Evolutionary conservation across 2,797 vertebrate species (phyloP), one percentile per base, ranked within the genome.

Genomic region (Eidolon dupreanum): DNA sequence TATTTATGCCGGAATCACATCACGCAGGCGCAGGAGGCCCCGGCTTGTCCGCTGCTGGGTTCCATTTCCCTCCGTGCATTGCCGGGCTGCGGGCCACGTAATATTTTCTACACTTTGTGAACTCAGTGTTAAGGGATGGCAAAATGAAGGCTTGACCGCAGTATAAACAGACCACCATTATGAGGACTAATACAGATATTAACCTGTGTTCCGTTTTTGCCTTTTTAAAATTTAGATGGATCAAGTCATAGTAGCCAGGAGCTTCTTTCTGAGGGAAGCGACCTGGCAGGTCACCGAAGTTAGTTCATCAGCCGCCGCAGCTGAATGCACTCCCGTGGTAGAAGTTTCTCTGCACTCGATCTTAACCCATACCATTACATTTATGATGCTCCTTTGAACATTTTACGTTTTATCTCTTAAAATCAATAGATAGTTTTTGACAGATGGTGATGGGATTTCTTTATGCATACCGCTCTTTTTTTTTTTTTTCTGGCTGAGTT

Each of bases 401-500:
- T 70, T 93, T 38, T 93, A 81, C 94, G 55, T 87, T 93, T 98
- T 96, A 96, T 94, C 98, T 98, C 88, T 95, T 82, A 71, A 96
- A 97, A 97, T 97, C 96, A 93, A 96, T 96, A 87, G 26, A 94
- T 97, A 55, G 51, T 95, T 97, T 98, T 96, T 97, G 97, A 98
- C 93, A 97, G 74, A 81, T 97, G 0, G 0, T 91, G 84, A 96
- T 96, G 95, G 93, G 83, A 71, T 96, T 98, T 94, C 83, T 97
- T 97, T 97, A 96, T 65, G 63, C 95, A 97, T 96, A 97, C 95
- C 92, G 79, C 90, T 90, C 71, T 97, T 49, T 49, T 49, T 49
- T 49, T 49, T 49, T 49, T 49, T 49, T 49, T 49, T 49, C 94
- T 97, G 95, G 98, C 97, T 97, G 95, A 97, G 97, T 98, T 97